These are phyloP conservation scores for Ceramica pisi DNA, from an alignment of 2,888 invertebrate species.

Conservation along the genomic window DNA sequence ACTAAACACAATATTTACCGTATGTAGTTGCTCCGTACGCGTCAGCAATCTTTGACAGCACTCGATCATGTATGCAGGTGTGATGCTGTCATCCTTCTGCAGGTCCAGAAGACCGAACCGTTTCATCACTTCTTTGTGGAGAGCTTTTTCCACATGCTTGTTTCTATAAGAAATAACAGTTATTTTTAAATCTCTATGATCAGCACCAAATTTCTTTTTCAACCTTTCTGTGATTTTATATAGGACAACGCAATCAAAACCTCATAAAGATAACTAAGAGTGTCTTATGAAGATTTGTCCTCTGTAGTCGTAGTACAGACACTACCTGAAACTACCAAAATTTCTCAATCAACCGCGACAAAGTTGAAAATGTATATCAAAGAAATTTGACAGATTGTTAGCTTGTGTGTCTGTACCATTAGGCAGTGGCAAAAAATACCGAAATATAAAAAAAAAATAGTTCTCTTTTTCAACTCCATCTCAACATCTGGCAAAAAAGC, in stretches of 20 bases:
- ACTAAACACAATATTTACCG: constrained; percentile 68
- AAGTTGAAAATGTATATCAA: too few species aligned
- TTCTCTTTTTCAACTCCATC: too few species aligned
- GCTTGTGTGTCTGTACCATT: too few species aligned
- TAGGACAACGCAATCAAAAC: not conserved
- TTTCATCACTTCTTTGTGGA: constrained; percentile 92
- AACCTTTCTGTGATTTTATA: not conserved
- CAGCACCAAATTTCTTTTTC: not conserved
- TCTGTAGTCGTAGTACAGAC: not conserved
- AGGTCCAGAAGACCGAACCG: constrained; percentile 93
- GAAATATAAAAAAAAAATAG: too few species aligned
- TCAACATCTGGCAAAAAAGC: too few species aligned
- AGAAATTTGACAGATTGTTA: too few species aligned
- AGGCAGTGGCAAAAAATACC: too few species aligned
- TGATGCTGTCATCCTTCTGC: constrained; percentile 97
- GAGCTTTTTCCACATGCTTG: constrained; percentile 94
- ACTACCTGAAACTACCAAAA: too few species aligned
- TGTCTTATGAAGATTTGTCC: not conserved
- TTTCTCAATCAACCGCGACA: too few species aligned
- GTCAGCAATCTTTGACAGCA: constrained; percentile 94
- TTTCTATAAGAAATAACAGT: constrained; percentile 89
- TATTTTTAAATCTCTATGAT: not conserved
- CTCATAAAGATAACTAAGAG: not conserved
- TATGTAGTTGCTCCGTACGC: constrained; percentile 79
- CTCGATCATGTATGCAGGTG: constrained; percentile 96